phyloP scores from a whole-genome alignment of 2,888 invertebrate genomes.

The Aleiodes alternator region DNA sequence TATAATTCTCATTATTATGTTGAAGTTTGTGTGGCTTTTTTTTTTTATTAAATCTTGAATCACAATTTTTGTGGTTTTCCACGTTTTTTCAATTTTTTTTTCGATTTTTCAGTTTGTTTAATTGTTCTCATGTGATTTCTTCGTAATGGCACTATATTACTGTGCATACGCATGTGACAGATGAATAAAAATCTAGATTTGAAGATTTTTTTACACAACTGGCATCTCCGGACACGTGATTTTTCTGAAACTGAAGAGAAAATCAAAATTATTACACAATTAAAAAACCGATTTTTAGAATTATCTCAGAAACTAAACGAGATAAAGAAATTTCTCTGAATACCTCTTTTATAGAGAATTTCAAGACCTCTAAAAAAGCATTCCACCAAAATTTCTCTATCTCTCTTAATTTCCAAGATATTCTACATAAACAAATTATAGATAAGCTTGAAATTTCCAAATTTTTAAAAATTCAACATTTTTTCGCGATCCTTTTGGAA shows the following conservation, averaged over 20 bases:
- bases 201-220: conserved; percentile 64
- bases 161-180: conserved; percentile 66
- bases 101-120: conserved; percentile 58
- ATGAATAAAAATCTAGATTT: conserved; percentile 62
- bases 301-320: too few relatives aligned
- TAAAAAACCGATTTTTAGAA: not conserved
- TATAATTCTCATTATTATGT: not conserved
- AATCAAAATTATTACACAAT: not conserved
- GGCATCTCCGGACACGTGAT: conserved; percentile 60
- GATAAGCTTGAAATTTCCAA: too few relatives aligned
- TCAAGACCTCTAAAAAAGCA: too few relatives aligned
- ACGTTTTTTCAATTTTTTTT: conserved; percentile 60
- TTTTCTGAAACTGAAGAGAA: conserved; percentile 59
- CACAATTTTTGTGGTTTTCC: conserved; percentile 66
- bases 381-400: too few relatives aligned
- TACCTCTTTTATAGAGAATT: too few relatives aligned
- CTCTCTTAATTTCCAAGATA: too few relatives aligned
- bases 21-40: not conserved
- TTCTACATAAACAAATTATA: too few relatives aligned
- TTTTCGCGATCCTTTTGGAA: too few relatives aligned
- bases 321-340: too few relatives aligned
- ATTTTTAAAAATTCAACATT: too few relatives aligned
- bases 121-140: conserved; percentile 53
- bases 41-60: conserved; percentile 47
- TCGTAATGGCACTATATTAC: conserved; percentile 56